Percentiles rank a stretch among this genome's conserved stretches.
Evolutionary conservation across 2,113 vertebrate species (phyloP).

Genomic region (Otus sunia): DNA sequence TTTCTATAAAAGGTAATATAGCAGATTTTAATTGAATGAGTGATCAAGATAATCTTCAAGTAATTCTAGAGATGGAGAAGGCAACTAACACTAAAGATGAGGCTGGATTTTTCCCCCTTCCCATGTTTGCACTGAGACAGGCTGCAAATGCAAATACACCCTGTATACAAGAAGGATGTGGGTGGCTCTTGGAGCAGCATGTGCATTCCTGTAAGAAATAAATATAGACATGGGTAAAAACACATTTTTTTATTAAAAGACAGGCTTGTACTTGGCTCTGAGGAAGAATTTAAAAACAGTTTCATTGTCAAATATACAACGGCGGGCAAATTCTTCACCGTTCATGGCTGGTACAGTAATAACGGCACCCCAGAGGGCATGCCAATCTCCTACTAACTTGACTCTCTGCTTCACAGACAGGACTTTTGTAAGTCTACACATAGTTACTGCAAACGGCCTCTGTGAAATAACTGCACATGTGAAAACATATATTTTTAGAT

Average conservation of each 20-base stretch:
- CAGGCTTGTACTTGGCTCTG: slow-evolving; percentile 62
- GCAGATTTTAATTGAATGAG: background rate
- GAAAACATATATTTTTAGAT: background rate
- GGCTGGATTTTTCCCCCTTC: background rate
- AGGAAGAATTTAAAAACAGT: slow-evolving; percentile 57
- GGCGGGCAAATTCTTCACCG: slow-evolving; percentile 56
- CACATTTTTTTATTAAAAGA: slow-evolving; percentile 63
- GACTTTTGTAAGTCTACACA: background rate
- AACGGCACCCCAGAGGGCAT: background rate
- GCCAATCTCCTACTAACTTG: slow-evolving; percentile 16
- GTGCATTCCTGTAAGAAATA: slow-evolving; percentile 70
- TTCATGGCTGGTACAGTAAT: slow-evolving; percentile 13
- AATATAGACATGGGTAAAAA: slow-evolving; percentile 69
- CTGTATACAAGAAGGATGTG: slow-evolving; percentile 64
- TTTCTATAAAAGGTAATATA: background rate
- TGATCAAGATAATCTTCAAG: background rate
- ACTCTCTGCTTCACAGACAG: background rate
- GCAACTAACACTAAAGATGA: background rate
- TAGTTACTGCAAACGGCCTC: background rate
- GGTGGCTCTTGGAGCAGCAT: slow-evolving; percentile 69
- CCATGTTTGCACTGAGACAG: slow-evolving; percentile 3
- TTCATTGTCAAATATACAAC: slow-evolving; percentile 55
- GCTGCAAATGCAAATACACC: slow-evolving; percentile 58
- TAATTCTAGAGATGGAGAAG: background rate
- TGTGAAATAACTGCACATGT: background rate